phyloP scores from a whole-genome alignment of 2,888 invertebrate species.

The Xestobium rufovillosum region DNA sequence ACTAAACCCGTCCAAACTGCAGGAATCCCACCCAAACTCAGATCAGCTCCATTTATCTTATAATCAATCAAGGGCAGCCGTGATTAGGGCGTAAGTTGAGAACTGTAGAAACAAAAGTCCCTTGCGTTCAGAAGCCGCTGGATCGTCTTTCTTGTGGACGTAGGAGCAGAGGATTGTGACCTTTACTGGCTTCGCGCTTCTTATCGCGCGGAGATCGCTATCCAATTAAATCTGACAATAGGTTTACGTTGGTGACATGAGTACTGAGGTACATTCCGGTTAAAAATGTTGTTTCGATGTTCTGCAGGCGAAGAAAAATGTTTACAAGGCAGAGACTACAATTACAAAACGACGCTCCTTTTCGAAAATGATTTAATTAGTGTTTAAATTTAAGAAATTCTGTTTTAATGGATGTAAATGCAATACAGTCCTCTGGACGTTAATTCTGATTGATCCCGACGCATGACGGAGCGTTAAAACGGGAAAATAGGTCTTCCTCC shows the following conservation, averaged over 20 bases:
- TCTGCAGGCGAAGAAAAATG: no score
- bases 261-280: constrained; percentile 33
- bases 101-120: constrained; percentile 30
- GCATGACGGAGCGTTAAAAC: no score
- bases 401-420: no score
- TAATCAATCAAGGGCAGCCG: constrained; percentile 42
- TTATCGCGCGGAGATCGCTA: constrained; percentile 44
- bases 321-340: no score
- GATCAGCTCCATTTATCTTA: constrained; percentile 40
- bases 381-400: no score
- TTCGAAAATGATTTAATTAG: no score
- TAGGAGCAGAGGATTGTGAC: constrained; percentile 29
- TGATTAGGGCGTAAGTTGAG: constrained; percentile 31
- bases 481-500: no score
- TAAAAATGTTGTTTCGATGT: constrained; percentile 18
- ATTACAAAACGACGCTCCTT: no score
- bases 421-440: no score
- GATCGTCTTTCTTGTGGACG: constrained; percentile 20
- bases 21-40: constrained; percentile 34
- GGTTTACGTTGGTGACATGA: constrained; percentile 44
- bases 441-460: no score
- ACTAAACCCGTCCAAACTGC: no score
- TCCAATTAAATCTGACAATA: constrained; percentile 49
- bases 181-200: constrained; percentile 31
- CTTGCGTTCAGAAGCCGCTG: constrained; percentile 15